A percentile compares a stretch with the other conserved stretches of the same genome.
phyloP scores from a whole-genome alignment of 2,888 invertebrate species.

The Trichopoda pennipes region DNA sequence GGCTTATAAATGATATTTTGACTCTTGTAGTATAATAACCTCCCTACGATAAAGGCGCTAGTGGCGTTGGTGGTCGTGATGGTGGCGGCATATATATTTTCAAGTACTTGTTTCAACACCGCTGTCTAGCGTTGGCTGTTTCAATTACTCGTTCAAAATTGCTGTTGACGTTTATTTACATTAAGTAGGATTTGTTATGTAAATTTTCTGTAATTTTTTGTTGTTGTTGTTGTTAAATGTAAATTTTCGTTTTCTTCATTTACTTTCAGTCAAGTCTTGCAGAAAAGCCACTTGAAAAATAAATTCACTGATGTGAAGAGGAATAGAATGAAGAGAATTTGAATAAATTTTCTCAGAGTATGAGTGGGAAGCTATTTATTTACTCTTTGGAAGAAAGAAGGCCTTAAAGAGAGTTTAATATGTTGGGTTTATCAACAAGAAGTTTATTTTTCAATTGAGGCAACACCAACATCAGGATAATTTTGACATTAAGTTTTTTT shows the following conservation, averaged over 20 bases:
- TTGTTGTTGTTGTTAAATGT: too few relatives aligned
- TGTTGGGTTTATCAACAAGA: too few relatives aligned
- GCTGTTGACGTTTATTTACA: constrained; percentile 57
- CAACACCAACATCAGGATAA: too few relatives aligned
- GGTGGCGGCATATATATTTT: constrained; percentile 27
- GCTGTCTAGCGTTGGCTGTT: background rate
- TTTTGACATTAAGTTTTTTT: too few relatives aligned
- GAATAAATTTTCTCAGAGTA: background rate
- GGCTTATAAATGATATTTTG: constrained; percentile 6
- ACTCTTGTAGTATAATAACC: constrained; percentile 5
- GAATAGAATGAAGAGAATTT: background rate
- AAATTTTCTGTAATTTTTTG: constrained; percentile 44
- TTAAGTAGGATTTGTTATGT: constrained; percentile 66
- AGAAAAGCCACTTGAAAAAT: constrained; percentile 56
- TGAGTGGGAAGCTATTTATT: background rate
- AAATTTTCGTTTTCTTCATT: constrained; percentile 24
- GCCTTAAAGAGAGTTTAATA: background rate
- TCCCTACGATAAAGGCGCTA: constrained; percentile 8
- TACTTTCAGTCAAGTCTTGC: constrained; percentile 18
- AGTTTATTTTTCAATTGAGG: too few relatives aligned
- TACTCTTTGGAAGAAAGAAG: background rate
- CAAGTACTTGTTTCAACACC: constrained; percentile 13
- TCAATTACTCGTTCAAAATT: constrained; percentile 8
- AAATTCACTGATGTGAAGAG: constrained; percentile 25
- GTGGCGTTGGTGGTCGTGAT: background rate